phyloP scores from a whole-genome alignment of 2,113 vertebrate species.

The Tonatia bakeri region DNA sequence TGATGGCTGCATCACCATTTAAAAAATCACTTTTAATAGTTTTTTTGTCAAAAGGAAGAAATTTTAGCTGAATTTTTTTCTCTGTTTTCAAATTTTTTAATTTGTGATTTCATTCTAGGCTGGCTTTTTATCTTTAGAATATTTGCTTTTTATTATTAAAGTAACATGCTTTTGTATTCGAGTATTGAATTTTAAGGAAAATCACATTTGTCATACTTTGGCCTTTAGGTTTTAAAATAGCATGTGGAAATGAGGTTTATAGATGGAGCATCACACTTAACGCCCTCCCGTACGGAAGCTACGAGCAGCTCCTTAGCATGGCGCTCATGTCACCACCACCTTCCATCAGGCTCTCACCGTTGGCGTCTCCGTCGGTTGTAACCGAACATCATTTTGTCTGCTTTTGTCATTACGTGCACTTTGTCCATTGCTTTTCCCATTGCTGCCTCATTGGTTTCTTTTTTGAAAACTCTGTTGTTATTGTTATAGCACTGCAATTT shows the following conservation, averaged over 20 bases:
- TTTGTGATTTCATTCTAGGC: background rate
- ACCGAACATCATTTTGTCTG: conserved; percentile 51
- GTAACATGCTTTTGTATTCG: background rate
- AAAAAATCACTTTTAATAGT: background rate
- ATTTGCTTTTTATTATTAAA: background rate
- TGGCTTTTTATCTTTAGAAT: background rate
- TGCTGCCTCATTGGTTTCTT: conserved; percentile 3
- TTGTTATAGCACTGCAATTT: background rate
- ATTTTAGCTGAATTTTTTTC: background rate
- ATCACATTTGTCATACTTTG: background rate
- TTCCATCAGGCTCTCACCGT: conserved; percentile 41
- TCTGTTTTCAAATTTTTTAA: background rate
- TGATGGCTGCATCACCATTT: background rate
- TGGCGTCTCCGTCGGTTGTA: conserved; percentile 26
- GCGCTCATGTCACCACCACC: conserved; percentile 19
- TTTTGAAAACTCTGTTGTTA: background rate
- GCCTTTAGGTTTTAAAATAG: background rate
- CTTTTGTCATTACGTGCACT: conserved; percentile 49
- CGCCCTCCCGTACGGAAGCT: background rate
- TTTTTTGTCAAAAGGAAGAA: background rate
- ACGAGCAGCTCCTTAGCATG: conserved; percentile 69
- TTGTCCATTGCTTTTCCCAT: conserved; percentile 7
- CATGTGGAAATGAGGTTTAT: conserved; percentile 73
- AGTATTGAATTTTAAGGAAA: background rate
- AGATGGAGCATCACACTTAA: conserved; percentile 73